These are phyloP conservation scores for Phalacrocorax aristotelis DNA, from an alignment of 2,113 vertebrate genomes.

Conservation along the genomic window DNA sequence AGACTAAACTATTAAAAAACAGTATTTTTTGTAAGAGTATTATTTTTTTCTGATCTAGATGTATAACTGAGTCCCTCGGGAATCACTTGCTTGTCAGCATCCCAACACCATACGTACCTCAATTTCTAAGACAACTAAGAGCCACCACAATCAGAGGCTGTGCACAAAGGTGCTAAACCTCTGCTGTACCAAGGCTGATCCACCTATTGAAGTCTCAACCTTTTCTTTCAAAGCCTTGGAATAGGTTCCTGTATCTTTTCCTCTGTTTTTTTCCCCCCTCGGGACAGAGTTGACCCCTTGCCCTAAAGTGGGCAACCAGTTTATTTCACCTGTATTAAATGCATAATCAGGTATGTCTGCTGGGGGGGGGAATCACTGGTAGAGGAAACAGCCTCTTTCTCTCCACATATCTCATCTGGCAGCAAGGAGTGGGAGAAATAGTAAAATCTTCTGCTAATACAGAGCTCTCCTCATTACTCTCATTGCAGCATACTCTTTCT, in stretches of 20 bases:
- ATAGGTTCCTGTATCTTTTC: not conserved
- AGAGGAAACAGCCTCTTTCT: not conserved
- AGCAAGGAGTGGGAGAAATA: not conserved
- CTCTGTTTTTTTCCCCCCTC: not conserved
- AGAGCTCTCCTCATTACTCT: not conserved
- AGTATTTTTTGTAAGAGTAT: not conserved
- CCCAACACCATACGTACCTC: accelerated
- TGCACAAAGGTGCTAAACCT: not conserved
- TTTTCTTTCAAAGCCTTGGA: not conserved
- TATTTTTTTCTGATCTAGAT: not conserved
- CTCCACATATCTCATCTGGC: not conserved
- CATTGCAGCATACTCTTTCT: not conserved
- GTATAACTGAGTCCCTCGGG: not conserved
- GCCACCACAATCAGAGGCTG: not conserved
- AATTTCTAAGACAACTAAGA: not conserved
- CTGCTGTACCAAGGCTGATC: not conserved
- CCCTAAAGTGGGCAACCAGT: not conserved
- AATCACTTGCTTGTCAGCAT: not conserved
- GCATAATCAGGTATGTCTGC: not conserved
- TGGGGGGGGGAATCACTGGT: not conserved
- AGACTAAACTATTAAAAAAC: not conserved
- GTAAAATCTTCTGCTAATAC: not conserved
- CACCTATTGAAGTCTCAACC: not conserved
- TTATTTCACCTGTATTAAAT: not conserved
- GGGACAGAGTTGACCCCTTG: not conserved